These are phyloP conservation scores for Nephrotoma appendiculata DNA, from an alignment of 2,888 invertebrate genomes.

Conservation along the genomic window DNA sequence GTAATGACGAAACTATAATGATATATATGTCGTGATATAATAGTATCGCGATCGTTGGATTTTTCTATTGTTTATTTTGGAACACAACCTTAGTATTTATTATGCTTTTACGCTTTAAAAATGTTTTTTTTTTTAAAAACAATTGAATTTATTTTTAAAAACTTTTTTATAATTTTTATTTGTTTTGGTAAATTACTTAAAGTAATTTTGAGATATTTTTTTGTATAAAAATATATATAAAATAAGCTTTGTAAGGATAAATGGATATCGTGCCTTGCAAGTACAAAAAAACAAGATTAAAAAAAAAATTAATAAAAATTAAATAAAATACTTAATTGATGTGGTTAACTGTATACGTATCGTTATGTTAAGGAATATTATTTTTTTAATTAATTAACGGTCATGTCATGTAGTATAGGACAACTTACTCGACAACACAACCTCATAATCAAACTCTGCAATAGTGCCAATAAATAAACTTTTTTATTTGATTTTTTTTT, in stretches of 20 bases:
- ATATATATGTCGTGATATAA: neutral
- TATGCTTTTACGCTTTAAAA: neutral
- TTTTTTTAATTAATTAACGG: neutral
- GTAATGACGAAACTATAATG: neutral
- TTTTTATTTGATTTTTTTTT: neutral
- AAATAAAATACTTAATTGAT: neutral
- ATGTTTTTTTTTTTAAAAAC: neutral
- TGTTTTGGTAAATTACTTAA: neutral
- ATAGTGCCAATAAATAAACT: neutral
- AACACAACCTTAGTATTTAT: neutral
- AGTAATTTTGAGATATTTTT: neutral
- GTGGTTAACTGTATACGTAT: neutral
- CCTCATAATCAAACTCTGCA: neutral
- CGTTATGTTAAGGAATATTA: neutral
- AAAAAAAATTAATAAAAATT: neutral
- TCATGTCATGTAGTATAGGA: neutral
- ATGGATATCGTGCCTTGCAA: constrained; percentile 12
- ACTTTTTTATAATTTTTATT: neutral
- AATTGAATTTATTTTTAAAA: neutral
- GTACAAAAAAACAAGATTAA: constrained; percentile 9
- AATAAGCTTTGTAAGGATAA: constrained; percentile 4
- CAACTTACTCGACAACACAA: neutral
- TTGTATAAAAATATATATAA: neutral
- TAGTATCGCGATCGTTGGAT: neutral
- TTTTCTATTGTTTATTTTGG: neutral